phyloP scores from a whole-genome alignment of 2,888 invertebrate genomes.

The Aplocera efformata region DNA sequence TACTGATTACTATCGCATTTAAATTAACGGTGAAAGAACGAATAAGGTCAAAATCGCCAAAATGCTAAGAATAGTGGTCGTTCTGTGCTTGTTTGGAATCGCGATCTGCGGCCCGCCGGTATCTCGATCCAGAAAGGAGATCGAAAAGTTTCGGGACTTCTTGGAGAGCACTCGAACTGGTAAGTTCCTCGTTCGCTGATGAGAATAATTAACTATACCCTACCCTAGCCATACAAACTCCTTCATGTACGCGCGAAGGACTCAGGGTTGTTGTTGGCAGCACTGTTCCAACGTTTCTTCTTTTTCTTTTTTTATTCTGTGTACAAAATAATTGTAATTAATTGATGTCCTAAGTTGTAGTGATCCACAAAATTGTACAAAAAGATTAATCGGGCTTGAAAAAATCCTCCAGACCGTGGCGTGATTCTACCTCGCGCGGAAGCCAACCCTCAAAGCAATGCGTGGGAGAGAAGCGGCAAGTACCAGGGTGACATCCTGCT shows the following conservation, averaged over 20 bases:
- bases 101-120: constrained; percentile 38
- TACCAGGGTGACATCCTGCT: constrained; percentile 54
- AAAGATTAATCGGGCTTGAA: too few species aligned
- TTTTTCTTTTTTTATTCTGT: too few species aligned
- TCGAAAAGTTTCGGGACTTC: constrained; percentile 42
- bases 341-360: too few species aligned
- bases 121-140: constrained; percentile 37
- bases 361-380: too few species aligned
- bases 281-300: too few species aligned
- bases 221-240: too few species aligned
- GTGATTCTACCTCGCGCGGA: constrained; percentile 28
- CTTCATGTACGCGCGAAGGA: too few species aligned
- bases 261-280: too few species aligned
- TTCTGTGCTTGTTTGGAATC: constrained; percentile 34
- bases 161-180: constrained; percentile 43
- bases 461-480: constrained; percentile 52
- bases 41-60: constrained; percentile 2
- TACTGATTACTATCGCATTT: neutral
- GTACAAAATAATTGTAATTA: too few species aligned
- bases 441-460: constrained; percentile 31
- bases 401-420: constrained; percentile 27
- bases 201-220: too few species aligned
- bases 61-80: constrained; percentile 34
- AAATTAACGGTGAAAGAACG: neutral
- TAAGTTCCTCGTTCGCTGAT: too few species aligned